A percentile compares a stretch with the other conserved stretches of the same genome.
Conservation (phyloP, 2,113 vertebrate species). For the Sinocyclocheilus anophthalmus region DNA sequence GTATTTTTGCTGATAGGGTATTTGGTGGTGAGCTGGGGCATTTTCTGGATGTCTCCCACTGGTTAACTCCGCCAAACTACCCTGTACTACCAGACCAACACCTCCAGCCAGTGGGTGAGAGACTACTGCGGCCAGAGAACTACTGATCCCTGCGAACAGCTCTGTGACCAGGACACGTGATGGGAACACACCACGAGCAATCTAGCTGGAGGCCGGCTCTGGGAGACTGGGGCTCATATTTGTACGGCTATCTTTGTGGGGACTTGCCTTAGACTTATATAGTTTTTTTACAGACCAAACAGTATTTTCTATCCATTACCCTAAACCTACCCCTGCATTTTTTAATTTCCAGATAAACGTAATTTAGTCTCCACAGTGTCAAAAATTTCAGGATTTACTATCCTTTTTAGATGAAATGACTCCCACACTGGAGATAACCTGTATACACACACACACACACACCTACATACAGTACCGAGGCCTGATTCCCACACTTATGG, state of each 20-base stretch:
- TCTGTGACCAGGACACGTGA: constrained; percentile 95
- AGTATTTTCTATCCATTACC: not conserved
- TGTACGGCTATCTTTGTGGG: not conserved
- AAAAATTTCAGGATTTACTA: no score
- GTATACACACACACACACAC: not conserved
- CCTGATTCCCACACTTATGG: not conserved
- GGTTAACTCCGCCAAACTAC: constrained; percentile 98
- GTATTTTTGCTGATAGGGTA: constrained; percentile 79
- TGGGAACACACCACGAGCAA: constrained; percentile 61
- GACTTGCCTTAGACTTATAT: not conserved
- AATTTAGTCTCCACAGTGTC: not conserved
- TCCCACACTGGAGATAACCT: no score
- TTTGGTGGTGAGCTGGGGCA: constrained; percentile 95
- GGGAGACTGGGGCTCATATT: no score
- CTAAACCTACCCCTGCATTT: not conserved
- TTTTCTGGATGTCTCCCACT: constrained; percentile 94
- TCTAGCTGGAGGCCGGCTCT: no score
- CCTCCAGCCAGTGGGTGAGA: constrained; percentile 90
- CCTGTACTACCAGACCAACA: constrained; percentile 96
- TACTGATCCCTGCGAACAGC: constrained; percentile 92
- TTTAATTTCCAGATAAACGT: not conserved
- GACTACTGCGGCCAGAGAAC: constrained; percentile 96
- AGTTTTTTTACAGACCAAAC: not conserved
- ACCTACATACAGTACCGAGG: not conserved
- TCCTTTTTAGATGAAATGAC: no score